Percentiles rank a stretch among this genome's conserved stretches.
Evolutionary conservation across 37 sponge, comb jelly and placozoan genomes (phyloP).

Genomic region (Ephydatia muelleri): DNA sequence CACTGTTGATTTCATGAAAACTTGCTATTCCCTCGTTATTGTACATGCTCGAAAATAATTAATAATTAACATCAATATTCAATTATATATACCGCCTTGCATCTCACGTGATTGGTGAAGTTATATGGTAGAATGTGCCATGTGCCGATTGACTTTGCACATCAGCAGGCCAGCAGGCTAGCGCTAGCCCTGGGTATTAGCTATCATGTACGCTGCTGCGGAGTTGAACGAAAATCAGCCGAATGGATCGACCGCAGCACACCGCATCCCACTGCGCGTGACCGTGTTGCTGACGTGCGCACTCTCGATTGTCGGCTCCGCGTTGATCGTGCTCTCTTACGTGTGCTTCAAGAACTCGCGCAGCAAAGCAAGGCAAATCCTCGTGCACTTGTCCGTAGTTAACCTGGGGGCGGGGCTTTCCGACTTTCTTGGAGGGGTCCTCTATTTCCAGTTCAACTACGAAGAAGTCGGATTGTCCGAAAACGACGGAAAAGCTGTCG

Average conservation of each 20-base stretch:
- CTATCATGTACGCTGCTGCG: background rate
- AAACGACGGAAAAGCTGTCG: background rate
- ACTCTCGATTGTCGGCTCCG: conserved; percentile 40
- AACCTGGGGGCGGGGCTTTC: conserved; percentile 26
- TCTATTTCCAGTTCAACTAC: conserved; percentile 33
- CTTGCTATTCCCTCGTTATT: no score
- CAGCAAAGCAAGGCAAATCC: conserved; percentile 39
- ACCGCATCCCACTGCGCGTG: background rate
- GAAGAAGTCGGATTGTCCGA: background rate
- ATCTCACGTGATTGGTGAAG: no score
- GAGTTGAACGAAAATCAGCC: background rate
- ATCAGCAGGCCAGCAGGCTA: no score
- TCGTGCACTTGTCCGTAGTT: conserved; percentile 56
- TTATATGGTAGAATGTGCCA: background rate
- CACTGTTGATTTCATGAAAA: no score
- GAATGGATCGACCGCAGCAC: background rate
- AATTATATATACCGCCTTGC: no score
- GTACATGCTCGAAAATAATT: no score
- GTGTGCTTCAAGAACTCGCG: conserved; percentile 25
- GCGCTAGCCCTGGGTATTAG: no score
- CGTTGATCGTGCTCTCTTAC: conserved; percentile 55
- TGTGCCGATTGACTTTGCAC: background rate
- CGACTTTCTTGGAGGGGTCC: conserved; percentile 42
- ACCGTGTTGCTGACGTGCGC: conserved; percentile 18
- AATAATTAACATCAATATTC: no score